Conservation (phyloP, 2,113 vertebrate genomes). For the Genyomyrus donnyi region DNA sequence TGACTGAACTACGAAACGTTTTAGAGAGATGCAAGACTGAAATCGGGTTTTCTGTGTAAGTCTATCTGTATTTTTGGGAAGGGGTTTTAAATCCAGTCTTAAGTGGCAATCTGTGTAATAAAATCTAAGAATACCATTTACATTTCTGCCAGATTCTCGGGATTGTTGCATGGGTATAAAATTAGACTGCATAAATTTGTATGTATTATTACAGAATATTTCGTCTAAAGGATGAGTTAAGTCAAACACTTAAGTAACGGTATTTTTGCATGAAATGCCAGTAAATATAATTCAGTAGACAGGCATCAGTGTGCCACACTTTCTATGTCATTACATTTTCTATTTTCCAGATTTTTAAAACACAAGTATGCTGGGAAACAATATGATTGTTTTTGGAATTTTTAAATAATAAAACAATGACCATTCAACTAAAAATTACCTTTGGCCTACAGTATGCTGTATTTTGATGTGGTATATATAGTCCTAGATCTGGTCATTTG, state of each 20-base stretch:
- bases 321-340: not conserved
- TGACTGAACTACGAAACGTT: not conserved
- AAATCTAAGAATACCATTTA: not conserved
- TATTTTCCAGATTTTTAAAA: not conserved
- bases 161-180: not conserved
- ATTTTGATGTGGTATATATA: not conserved
- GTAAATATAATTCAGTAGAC: not conserved
- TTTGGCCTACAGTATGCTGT: not conserved
- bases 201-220: not conserved
- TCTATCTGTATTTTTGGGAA: not conserved
- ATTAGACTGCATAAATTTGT: not conserved
- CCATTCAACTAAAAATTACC: not conserved
- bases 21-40: not conserved
- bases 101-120: not conserved
- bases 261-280: not conserved
- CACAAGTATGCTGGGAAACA: not conserved
- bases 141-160: not conserved
- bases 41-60: not conserved
- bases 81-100: not conserved
- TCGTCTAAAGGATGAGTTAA: not conserved
- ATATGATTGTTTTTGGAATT: not conserved
- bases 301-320: not conserved
- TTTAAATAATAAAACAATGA: too few species aligned
- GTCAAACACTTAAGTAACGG: not conserved
- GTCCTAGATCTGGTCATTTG: not conserved